Conservation (phyloP, 2,888 invertebrate species). For the Geotrupes spiniger region DNA sequence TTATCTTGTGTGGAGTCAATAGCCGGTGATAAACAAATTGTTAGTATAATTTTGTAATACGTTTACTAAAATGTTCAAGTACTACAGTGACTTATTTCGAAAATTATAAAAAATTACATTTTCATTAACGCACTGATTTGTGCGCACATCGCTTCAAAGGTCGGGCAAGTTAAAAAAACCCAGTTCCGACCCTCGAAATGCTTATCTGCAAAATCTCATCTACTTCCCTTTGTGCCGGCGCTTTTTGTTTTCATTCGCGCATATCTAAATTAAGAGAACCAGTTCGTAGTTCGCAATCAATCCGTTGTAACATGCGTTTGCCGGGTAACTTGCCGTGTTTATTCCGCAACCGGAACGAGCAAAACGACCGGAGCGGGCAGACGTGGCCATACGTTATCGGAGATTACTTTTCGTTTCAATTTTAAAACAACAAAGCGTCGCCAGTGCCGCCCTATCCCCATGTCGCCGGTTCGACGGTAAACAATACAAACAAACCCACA, state of each 20-base stretch:
- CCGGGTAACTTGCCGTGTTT: background rate
- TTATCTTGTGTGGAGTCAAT: no score
- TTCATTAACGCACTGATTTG: no score
- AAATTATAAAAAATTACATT: no score
- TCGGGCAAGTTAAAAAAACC: no score
- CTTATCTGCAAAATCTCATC: background rate
- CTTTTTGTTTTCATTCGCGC: background rate
- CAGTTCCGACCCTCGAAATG: no score
- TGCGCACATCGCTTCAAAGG: no score
- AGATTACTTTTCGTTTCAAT: conserved; percentile 40
- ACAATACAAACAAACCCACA: conserved; percentile 35
- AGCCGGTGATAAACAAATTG: no score
- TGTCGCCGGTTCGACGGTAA: conserved; percentile 29
- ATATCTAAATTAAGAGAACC: conserved; percentile 1
- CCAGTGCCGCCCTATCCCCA: conserved; percentile 12
- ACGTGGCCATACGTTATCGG: conserved; percentile 33
- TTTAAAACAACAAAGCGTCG: conserved; percentile 33
- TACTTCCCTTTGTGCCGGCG: background rate
- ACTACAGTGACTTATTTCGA: no score
- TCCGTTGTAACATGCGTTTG: conserved; percentile 1
- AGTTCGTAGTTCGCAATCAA: background rate
- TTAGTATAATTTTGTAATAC: no score
- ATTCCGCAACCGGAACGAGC: conserved; percentile 8
- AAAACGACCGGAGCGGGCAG: conserved; percentile 17
- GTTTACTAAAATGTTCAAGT: no score